Evolutionary conservation across 2,797 vertebrate genomes (phyloP), one percentile per base, ranked within the genome.

Genomic region (Phylloscopus collybita): DNA sequence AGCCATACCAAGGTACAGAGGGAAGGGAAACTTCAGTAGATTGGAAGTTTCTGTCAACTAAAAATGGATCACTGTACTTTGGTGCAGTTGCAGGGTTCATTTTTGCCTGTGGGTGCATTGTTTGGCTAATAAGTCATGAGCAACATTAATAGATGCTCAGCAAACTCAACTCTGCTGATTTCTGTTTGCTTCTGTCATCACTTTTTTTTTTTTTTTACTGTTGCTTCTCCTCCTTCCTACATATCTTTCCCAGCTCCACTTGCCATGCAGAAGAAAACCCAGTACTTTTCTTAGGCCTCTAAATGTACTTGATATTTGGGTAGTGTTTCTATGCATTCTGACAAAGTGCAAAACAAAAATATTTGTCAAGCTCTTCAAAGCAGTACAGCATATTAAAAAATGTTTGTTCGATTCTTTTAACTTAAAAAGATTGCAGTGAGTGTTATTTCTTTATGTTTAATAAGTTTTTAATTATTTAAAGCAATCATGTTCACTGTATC

Each of bases 401-500:
- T 60, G 3, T 42, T 84, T 73, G 47, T 85, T 62, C 11, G 32
- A 47, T 74, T 85, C 1, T 71, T 74, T 86, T 90, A 80, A 62
- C 47, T 70, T 72, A 32, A 80, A 78, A 86, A 66, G 57, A 16
- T 16, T 84, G 61, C 50, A 59, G 17, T 44, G 26, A 69, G 3
- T 65, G 34, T 69, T 91, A 92, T 34, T 87, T 85, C 49, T 94
- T 80, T 76, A 74, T 81, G 17, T 86, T 88, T 93, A 92, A 92
- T 79, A 76, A 69, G 25, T 13, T 93, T 96, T 96, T 95, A 96
- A 95, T 96, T 97, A 81, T 88, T 97, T 95, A 78, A 92, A 94
- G 69, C 40, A 85, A 40, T 64, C 38, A 38, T 64, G 21, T 80
- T 96, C 93, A 96, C 76, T 83, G 67, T 97, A 91, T 96, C 95